These are phyloP conservation scores for Grantiella picta DNA, from an alignment of 2,113 vertebrate genomes.

Conservation along the genomic window DNA sequence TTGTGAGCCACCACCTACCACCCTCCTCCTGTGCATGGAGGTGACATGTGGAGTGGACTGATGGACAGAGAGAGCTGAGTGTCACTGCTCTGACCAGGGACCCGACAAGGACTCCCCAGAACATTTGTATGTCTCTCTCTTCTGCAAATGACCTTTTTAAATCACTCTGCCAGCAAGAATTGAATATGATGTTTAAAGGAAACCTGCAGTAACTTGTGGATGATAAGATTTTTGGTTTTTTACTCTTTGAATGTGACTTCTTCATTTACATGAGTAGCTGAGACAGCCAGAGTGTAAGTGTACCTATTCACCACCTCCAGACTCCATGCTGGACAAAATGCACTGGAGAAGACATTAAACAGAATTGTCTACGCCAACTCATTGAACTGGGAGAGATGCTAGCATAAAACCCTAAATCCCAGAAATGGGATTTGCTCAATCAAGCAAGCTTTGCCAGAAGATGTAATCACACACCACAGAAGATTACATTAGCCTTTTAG, in stretches of 20 bases:
- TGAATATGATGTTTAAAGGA: not conserved
- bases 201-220: not conserved
- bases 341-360: not conserved
- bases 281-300: not conserved
- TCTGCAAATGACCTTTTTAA: not conserved
- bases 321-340: not conserved
- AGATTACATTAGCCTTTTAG: not conserved
- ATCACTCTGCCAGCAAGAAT: not conserved
- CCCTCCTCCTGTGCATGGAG: accelerated
- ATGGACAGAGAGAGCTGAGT: accelerated
- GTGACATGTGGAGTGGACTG: not conserved
- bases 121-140: not conserved
- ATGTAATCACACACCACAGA: not conserved
- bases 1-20: not conserved
- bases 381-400: not conserved
- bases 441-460: not conserved
- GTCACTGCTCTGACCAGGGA: not conserved
- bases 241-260: not conserved
- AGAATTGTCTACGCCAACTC: not conserved
- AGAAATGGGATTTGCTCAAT: not conserved
- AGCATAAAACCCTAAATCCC: not conserved
- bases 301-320: not conserved
- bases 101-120: not conserved
- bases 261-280: not conserved
- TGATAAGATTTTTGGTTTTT: not conserved